These are phyloP conservation scores for Pyrocephalus nanus DNA, from an alignment of 2,797 vertebrate species.

Conservation along the genomic window DNA sequence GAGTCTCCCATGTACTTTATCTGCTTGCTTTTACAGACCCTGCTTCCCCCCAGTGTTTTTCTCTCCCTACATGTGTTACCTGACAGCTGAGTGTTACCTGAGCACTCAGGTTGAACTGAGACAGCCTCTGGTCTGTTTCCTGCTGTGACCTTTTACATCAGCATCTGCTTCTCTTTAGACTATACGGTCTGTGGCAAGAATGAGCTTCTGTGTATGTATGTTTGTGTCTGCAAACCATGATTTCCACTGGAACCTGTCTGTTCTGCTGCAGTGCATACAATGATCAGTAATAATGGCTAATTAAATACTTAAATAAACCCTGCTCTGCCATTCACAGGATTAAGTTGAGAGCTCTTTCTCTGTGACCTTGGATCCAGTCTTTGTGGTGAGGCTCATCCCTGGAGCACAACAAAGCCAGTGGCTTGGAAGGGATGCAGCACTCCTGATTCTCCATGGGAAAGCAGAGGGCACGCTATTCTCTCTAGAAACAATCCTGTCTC, in stretches of 20 bases:
- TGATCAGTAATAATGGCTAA: neutral
- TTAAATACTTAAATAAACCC: neutral
- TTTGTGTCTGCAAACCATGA: neutral
- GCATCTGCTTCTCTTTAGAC: neutral
- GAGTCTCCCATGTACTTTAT: neutral
- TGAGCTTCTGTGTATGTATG: neutral
- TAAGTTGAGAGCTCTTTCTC: neutral
- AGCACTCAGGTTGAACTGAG: neutral
- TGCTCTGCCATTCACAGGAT: neutral
- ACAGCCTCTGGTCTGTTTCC: neutral
- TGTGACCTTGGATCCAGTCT: neutral
- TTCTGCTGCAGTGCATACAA: neutral
- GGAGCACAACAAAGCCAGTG: neutral
- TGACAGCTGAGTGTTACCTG: neutral
- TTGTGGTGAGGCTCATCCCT: neutral
- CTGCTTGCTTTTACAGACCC: neutral
- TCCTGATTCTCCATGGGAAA: neutral
- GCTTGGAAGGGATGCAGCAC: neutral
- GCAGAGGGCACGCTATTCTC: neutral
- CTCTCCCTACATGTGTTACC: neutral
- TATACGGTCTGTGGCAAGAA: neutral
- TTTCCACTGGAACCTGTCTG: neutral
- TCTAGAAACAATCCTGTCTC: neutral
- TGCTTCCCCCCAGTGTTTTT: neutral
- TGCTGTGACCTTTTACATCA: neutral